Evolutionary conservation across 2,113 vertebrate species (phyloP).

Genomic region (Eulacestoma nigropectus): DNA sequence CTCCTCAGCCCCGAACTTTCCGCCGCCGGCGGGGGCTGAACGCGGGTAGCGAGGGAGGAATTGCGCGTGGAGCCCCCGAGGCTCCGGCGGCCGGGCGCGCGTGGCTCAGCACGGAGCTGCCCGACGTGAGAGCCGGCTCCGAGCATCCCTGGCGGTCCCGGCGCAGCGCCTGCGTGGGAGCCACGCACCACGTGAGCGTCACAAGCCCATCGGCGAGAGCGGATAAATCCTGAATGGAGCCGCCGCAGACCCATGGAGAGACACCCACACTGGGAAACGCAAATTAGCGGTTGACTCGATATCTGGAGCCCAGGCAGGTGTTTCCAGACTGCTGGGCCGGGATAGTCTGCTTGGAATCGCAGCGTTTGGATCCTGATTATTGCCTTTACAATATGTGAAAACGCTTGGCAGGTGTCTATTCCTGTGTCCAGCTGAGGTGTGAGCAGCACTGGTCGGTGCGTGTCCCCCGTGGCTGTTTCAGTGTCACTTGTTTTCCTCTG

Average conservation of each 20-base stretch:
- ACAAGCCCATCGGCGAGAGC: slow-evolving; percentile 17
- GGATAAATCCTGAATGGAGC: slow-evolving; percentile 61
- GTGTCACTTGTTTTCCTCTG: neutral
- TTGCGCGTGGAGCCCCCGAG: fast-evolving
- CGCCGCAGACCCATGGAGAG: slow-evolving; percentile 17
- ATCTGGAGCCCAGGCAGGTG: neutral
- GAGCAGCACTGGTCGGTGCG: neutral
- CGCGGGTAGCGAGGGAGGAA: neutral
- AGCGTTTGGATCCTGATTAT: neutral
- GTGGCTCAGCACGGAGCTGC: neutral
- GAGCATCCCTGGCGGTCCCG: neutral
- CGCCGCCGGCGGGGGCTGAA: fast-evolving
- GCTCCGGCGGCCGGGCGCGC: neutral
- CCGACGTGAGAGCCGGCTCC: neutral
- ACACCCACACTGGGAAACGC: slow-evolving; percentile 45
- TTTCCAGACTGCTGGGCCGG: neutral
- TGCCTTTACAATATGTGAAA: neutral
- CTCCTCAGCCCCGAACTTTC: neutral
- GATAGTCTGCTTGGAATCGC: neutral
- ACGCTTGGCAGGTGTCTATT: neutral
- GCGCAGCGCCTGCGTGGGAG: slow-evolving; percentile 3
- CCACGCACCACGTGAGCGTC: slow-evolving; percentile 3
- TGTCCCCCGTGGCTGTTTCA: neutral
- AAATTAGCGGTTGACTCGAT: slow-evolving; percentile 15
- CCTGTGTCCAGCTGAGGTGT: neutral